These are phyloP conservation scores for Bettongia penicillata DNA, from an alignment of 2,113 vertebrate genomes.

Conservation along the genomic window DNA sequence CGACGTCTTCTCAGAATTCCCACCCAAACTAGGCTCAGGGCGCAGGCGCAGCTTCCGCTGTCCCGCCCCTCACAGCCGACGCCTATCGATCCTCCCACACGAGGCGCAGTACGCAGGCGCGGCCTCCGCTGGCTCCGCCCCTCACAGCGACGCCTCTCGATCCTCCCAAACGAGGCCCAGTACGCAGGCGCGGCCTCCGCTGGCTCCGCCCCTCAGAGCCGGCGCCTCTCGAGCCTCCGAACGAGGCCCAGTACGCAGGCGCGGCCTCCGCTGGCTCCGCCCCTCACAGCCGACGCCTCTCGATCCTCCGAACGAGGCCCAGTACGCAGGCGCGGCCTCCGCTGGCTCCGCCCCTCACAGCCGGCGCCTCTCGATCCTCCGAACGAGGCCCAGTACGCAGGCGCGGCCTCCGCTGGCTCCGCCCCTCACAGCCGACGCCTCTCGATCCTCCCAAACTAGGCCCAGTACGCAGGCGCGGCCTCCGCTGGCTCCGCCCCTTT, in stretches of 20 bases:
- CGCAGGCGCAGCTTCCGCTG: background rate
- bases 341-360: background rate
- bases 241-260: background rate
- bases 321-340: background rate
- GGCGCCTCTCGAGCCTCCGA: background rate
- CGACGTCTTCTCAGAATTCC: background rate
- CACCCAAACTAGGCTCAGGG: background rate
- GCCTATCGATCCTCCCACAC: conserved; percentile 53
- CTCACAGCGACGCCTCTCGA: too few species aligned
- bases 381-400: too few species aligned
- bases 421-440: too few species aligned
- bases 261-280: background rate
- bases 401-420: too few species aligned
- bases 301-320: background rate
- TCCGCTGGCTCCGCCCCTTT: background rate
- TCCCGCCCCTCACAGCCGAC: conserved; percentile 31
- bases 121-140: too few species aligned
- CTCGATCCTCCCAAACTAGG: background rate
- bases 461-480: background rate
- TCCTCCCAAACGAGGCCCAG: too few species aligned
- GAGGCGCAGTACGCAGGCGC: conserved; percentile 57
- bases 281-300: conserved; percentile 37
- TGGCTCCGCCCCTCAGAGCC: background rate
- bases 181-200: too few species aligned
- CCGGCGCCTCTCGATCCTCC: conserved; percentile 12